Base-by-base conservation (phyloP, 1,140 invertebrate species). In the Acyrthosiphon pisum region DNA sequence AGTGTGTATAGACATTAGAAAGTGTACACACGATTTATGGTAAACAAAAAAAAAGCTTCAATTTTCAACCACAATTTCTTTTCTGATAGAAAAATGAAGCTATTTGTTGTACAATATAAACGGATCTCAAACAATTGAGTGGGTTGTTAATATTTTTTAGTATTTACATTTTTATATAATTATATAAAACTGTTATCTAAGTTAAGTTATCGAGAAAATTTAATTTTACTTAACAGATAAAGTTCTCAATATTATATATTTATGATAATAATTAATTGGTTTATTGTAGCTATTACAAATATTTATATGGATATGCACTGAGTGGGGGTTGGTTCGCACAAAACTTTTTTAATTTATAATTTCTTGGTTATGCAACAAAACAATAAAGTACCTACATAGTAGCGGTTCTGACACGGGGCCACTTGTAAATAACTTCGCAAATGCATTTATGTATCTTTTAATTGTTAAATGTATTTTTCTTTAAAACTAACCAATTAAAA, bases 281-380 rank as follows among this genome's bases (percentile, higher is more conserved):
- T n/a, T 76, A 76, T 20, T 9, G 14, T n/a, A 41, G 2, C 41
- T 41, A 7, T 76, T 76, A 18, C 60, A 4, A 14, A n/a, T 60
- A 60, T 30, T 68, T 20, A 50, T 53, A n/a, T n/a, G 4, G 4
- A n/a, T 68, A 68, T 68, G 14, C 60, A 18, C n/a, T n/a, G n/a
- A 68, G 56, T n/a, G 60, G 60, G 60, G 4, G 30, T 76, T n/a
- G 9, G 56, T 30, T 60, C 56, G 0, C 11, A 18, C 11, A 76
- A 76, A 76, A 76, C 60, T 53, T 76, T 76, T 76, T 76, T 76
- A 76, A 76, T 76, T 76, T 76, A 76, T n/a, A 76, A 18, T 76
- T 68, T 76, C n/a, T 76, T 7, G 60, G 60, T 76, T n/a, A 1
- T 76, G 30, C n/a, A n/a, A 76, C 11, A 18, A n/a, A 76, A 76